Conservation (phyloP, 1,140 invertebrate species). For the Drosophila asahinai region DNA sequence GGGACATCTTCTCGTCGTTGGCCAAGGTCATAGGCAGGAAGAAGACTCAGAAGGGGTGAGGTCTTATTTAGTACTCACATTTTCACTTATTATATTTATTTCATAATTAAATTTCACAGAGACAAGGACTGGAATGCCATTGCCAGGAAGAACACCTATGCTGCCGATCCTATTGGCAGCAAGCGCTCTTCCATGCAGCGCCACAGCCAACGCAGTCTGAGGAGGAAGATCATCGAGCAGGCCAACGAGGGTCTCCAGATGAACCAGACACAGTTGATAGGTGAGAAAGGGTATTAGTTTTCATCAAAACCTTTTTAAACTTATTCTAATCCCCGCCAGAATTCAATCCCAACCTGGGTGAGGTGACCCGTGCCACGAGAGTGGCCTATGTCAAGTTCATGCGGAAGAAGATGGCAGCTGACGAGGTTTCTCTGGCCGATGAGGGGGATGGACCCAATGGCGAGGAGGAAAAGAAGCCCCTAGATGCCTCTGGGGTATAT, state of each 20-base stretch:
- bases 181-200: conserved; percentile 88
- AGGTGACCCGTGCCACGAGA: conserved; percentile 90
- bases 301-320: not conserved
- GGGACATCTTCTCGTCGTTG: conserved; percentile 93
- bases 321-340: conserved; percentile 85
- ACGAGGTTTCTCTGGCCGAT: conserved; percentile 69
- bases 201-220: conserved; percentile 89
- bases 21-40: conserved; percentile 90
- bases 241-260: conserved; percentile 86
- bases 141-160: conserved; percentile 89
- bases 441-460: conserved; percentile 24
- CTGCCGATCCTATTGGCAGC: conserved; percentile 91
- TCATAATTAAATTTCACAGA: conserved; percentile 20
- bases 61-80: not conserved
- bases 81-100: not conserved
- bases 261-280: conserved; percentile 85
- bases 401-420: conserved; percentile 87
- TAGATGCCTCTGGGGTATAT: conserved; percentile 52
- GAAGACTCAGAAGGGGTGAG: conserved; percentile 86
- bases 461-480: conserved; percentile 40
- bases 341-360: conserved; percentile 92
- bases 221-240: conserved; percentile 88
- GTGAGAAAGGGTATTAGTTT: conserved; percentile 72
- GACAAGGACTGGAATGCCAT: conserved; percentile 94
- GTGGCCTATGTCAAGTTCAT: conserved; percentile 95